Base-by-base conservation (phyloP, 2,888 invertebrate genomes). In the Hedychridium roseum region DNA sequence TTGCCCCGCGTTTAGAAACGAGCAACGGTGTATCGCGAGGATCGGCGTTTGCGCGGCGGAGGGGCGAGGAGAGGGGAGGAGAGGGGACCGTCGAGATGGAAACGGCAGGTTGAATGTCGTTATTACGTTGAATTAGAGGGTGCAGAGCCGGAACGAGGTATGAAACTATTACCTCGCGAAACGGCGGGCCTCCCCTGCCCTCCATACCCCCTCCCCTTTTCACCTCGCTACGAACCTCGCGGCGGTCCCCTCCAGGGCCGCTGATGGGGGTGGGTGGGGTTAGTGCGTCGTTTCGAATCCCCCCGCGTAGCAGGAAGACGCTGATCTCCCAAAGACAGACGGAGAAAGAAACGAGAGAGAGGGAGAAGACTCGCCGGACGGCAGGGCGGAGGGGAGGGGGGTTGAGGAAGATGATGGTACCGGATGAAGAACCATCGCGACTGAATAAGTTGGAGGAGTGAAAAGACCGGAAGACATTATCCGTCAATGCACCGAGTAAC, bases 71-170 rank as follows among this genome's bases (percentile, higher is more conserved):
- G 48, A 43, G 52, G 44, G 37, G 35, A 40, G 32, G 37, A 35
- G 36, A 41, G 43, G 44, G 50, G 41, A 48, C 18, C n/a, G 35
- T 51, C 51, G 55, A 62, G 62, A 64, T 61, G 57, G 60, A 69
- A 66, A 68, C 66, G 65, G 69, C 74, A 74, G 74, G 75, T 76
- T 76, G 76, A 77, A 76, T 76, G 75, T 76, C 74, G 77, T 77
- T 74, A 78, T 78, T 77, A 78, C 72, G 72, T 62, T 75, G 76
- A 78, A 77, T 78, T 76, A 77, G 77, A 75, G 77, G 77, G 75
- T 76, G 75, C 76, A 74, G 73, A 73, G 74, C 73, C 76, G 77
- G 76, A 78, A 76, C 77, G 77, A 76, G 77, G 76, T 76, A 78
- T 74, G 76, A 77, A 78, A 77, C 77, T 77, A 76, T 78, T 78